These are phyloP conservation scores for Gallinago nigripennis DNA, from an alignment of 2,797 vertebrate genomes.

Conservation along the genomic window DNA sequence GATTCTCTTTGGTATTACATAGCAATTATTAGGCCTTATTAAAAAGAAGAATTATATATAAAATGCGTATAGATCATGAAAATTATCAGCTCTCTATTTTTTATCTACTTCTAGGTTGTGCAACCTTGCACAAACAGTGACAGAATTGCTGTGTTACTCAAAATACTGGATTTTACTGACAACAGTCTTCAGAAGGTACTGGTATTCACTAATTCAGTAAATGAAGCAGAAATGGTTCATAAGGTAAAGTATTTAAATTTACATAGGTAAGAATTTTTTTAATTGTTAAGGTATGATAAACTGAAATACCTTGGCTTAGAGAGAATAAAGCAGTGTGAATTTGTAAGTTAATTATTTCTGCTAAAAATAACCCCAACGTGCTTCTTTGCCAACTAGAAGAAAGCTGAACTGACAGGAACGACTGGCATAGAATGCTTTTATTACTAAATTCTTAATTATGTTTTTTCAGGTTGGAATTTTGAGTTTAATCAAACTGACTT, in stretches of 20 bases:
- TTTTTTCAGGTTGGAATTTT: neutral
- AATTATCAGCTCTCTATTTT: neutral
- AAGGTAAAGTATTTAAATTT: slow-evolving; percentile 74
- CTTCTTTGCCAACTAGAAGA: neutral
- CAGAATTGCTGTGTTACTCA: slow-evolving; percentile 82
- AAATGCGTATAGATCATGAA: neutral
- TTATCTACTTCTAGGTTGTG: slow-evolving; percentile 75
- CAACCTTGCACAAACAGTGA: slow-evolving; percentile 79
- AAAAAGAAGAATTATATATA: neutral
- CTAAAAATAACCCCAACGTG: neutral
- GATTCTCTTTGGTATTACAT: neutral
- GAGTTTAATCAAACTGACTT: neutral
- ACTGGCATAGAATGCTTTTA: neutral
- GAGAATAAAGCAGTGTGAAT: neutral
- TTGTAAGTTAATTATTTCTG: neutral
- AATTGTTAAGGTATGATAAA: neutral
- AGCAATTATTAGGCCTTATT: neutral
- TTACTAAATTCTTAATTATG: neutral
- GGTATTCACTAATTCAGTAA: slow-evolving; percentile 79
- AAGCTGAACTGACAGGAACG: neutral
- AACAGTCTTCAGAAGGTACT: slow-evolving; percentile 85
- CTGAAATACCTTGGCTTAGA: neutral
- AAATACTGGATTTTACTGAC: slow-evolving; percentile 79
- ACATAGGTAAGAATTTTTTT: neutral
- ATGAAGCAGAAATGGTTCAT: slow-evolving; percentile 85